Base-by-base conservation (phyloP, 2,888 invertebrate species). In the Cosmia trapezina region DNA sequence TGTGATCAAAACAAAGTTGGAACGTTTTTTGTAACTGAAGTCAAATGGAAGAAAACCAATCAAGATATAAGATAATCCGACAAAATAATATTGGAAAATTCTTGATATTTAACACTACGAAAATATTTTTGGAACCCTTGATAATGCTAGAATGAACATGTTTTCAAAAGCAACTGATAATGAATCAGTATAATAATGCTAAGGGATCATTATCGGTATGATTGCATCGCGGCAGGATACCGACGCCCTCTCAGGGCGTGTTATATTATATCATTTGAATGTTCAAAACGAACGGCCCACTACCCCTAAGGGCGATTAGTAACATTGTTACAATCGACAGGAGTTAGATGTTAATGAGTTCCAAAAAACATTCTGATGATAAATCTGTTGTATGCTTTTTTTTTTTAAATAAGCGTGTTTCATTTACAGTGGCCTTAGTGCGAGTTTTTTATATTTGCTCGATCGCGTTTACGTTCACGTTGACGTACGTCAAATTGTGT, bases 201-300 rank as follows among this genome's bases (percentile, higher is more conserved):
- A 59, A 72, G 78, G 78, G 77, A 81, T 84, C 71, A 83, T 86
- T 86, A 84, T 33, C 76, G 61, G 28, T 61, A 80, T 83, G 86
- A 89, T 88, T 90, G 87, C 84, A 78, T 82, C 87, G 83, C 89
- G 80, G 85, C 88, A 81, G 82, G 87, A 83, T 69, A 73, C 78
- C 84, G 66, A 60, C 89, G 80, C 88, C 87, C 84, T 84, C 84
- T 81, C 67, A 83, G 84, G 87, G 87, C 83, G 87, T 87, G 76
- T 70, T 51, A 53, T 59, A 83, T 81, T 90, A 88, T 89, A 91
- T 91, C 89, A 88, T 84, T 82, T 81, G 88, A 90, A 88, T 88
- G 89, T 87, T 87, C 89, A 88, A 88, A 91, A 89, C 90, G 89
- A 90, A 90, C 91, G 80, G 86, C 91, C 92, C 89, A 88, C 83